phyloP scores from a whole-genome alignment of 1,140 invertebrate genomes.

The Drosophila ambigua region DNA sequence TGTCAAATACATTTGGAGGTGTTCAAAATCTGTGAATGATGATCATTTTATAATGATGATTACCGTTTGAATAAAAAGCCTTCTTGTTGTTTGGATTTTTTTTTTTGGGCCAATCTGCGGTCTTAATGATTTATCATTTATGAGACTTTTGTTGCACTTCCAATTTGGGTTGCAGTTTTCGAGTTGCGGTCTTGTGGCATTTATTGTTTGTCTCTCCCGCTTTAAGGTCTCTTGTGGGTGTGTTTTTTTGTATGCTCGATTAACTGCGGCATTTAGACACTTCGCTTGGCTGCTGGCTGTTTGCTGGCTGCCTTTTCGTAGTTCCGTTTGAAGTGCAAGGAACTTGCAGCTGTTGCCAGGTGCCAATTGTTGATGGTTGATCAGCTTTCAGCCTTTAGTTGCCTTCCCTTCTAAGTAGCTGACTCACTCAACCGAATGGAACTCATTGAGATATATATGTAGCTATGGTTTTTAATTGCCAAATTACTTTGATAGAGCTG shows the following conservation, averaged over 20 bases:
- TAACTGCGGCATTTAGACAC: slow-evolving; percentile 33
- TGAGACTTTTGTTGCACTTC: slow-evolving; percentile 49
- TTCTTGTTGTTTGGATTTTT: slow-evolving; percentile 1
- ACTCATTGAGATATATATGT: too few species aligned
- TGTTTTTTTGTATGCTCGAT: slow-evolving; percentile 35
- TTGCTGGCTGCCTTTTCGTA: background rate
- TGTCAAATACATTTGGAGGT: slow-evolving; percentile 47
- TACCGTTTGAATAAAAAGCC: slow-evolving; percentile 23
- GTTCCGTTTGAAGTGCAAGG: slow-evolving; percentile 21
- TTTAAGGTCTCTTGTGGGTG: slow-evolving; percentile 23
- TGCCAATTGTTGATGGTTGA: background rate
- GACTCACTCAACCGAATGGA: too few species aligned
- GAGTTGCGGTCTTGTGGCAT: slow-evolving; percentile 26
- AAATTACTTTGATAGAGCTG: too few species aligned
- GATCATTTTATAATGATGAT: slow-evolving; percentile 43
- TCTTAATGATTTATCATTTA: slow-evolving; percentile 53
- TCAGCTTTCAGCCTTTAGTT: background rate
- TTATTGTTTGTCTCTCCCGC: slow-evolving; percentile 6
- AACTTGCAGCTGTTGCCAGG: slow-evolving; percentile 21
- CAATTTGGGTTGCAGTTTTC: slow-evolving; percentile 32
- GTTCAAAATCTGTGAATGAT: slow-evolving; percentile 47
- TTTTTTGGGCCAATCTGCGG: slow-evolving; percentile 50
- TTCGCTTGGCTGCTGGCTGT: background rate
- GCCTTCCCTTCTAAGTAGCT: too few species aligned
- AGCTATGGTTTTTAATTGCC: too few species aligned